phyloP scores from a whole-genome alignment of 2,888 invertebrate genomes.

The Hypolimnas misippus region DNA sequence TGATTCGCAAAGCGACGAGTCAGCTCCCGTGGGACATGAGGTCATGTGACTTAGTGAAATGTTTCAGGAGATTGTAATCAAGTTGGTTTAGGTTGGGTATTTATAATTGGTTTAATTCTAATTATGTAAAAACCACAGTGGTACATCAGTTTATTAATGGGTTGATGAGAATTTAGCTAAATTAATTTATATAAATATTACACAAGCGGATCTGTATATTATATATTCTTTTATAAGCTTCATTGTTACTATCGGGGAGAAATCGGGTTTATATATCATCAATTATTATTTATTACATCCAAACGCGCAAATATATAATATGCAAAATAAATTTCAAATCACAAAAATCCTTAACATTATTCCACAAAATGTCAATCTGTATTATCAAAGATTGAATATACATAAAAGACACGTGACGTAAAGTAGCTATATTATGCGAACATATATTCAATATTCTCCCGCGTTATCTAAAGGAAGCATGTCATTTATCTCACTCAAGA shows the following conservation, averaged over 20 bases:
- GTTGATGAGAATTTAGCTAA: neutral
- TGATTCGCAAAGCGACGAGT: conserved; percentile 62
- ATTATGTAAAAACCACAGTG: neutral
- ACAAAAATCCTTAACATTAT: neutral
- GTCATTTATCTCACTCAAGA: conserved; percentile 27
- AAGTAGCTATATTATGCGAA: conserved; percentile 1
- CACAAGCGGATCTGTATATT: too few relatives aligned
- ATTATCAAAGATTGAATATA: conserved; percentile 17
- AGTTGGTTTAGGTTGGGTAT: neutral
- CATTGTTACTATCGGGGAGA: too few relatives aligned
- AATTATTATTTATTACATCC: too few relatives aligned
- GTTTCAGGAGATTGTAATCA: conserved; percentile 4
- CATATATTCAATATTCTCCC: conserved; percentile 28
- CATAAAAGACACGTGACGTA: conserved; percentile 16
- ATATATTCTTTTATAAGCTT: too few relatives aligned
- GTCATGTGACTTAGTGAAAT: conserved; percentile 5
- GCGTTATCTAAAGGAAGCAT: conserved; percentile 24
- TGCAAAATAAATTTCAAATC: too few relatives aligned
- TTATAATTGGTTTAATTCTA: neutral
- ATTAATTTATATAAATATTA: too few relatives aligned
- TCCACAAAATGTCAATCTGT: conserved; percentile 6
- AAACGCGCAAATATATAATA: too few relatives aligned
- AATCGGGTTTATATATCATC: too few relatives aligned
- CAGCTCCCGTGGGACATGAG: conserved; percentile 37
- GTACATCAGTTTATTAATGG: neutral